These are phyloP conservation scores for Conus betulinus DNA, from an alignment of 1,140 invertebrate genomes.

Conservation along the genomic window DNA sequence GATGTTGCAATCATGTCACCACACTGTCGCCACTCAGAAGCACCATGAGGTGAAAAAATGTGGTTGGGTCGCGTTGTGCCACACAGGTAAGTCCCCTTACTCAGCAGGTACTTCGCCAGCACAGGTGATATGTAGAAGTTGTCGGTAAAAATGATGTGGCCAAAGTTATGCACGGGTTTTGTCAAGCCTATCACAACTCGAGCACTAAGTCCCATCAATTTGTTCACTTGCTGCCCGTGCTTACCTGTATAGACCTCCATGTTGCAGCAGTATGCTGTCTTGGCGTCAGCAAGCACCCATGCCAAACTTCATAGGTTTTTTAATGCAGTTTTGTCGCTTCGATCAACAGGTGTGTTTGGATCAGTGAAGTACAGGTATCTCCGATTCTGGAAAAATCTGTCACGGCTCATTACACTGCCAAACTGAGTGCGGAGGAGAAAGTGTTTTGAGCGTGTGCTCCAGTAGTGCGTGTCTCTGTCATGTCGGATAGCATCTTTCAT, in stretches of 20 bases:
- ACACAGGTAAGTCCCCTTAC: too few relatives aligned
- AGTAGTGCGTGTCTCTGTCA: constrained; percentile 41
- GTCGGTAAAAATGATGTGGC: too few relatives aligned
- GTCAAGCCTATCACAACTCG: too few relatives aligned
- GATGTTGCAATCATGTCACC: constrained; percentile 29
- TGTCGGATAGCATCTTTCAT: constrained; percentile 38
- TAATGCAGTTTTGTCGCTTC: constrained; percentile 30
- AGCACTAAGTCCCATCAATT: too few relatives aligned
- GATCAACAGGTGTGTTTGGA: background rate
- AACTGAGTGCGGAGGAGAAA: constrained; percentile 11
- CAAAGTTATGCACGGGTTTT: too few relatives aligned
- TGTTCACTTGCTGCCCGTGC: background rate
- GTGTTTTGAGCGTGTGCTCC: background rate
- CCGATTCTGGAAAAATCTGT: constrained; percentile 37
- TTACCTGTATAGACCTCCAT: constrained; percentile 47
- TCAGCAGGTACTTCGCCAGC: too few relatives aligned
- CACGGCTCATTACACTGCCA: constrained; percentile 27
- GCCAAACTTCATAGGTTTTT: constrained; percentile 52
- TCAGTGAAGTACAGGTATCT: constrained; percentile 37
- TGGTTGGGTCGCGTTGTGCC: too few relatives aligned
- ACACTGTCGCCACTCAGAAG: constrained; percentile 5
- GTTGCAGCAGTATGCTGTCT: constrained; percentile 41
- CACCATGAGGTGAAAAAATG: too few relatives aligned
- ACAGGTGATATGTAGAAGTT: too few relatives aligned
- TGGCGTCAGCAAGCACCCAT: constrained; percentile 43